Percentiles rank a stretch among this genome's conserved stretches.
These are phyloP conservation scores for Eurosta solidaginis DNA, from an alignment of 1,140 invertebrate species.

Conservation along the genomic window DNA sequence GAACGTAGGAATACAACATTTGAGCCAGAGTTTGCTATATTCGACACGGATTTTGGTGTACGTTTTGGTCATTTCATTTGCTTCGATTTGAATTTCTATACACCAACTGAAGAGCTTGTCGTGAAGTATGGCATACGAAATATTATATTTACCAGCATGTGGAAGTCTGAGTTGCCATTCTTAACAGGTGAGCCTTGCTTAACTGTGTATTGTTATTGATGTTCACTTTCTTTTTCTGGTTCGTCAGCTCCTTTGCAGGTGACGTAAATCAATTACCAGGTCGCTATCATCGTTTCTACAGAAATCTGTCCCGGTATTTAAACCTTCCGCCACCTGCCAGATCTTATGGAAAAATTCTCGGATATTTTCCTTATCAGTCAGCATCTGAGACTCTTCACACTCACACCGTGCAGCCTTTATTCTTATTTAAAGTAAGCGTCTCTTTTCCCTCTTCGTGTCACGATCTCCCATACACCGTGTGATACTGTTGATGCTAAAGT, in stretches of 20 bases:
- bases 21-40: conserved; percentile 63
- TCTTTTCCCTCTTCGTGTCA: too few relatives aligned
- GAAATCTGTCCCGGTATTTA: too few relatives aligned
- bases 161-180: conserved; percentile 74
- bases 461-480: too few relatives aligned
- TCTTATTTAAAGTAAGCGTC: too few relatives aligned
- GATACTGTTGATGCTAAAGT: too few relatives aligned
- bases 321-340: background rate
- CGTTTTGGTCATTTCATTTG: conserved; percentile 80
- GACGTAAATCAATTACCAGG: background rate
- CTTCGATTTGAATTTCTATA: conserved; percentile 76
- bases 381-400: too few relatives aligned
- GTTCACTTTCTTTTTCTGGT: background rate
- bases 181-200: conserved; percentile 64
- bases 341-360: too few relatives aligned
- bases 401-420: too few relatives aligned
- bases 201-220: background rate
- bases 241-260: background rate
- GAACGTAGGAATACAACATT: conserved; percentile 44
- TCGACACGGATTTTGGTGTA: conserved; percentile 81
- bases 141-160: conserved; percentile 73
- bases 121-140: conserved; percentile 63
- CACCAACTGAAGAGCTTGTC: conserved; percentile 61
- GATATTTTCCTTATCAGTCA: too few relatives aligned
- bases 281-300: too few relatives aligned